Evolutionary conservation across 2,797 vertebrate species (phyloP).

Genomic region (Acanthiza pusilla): DNA sequence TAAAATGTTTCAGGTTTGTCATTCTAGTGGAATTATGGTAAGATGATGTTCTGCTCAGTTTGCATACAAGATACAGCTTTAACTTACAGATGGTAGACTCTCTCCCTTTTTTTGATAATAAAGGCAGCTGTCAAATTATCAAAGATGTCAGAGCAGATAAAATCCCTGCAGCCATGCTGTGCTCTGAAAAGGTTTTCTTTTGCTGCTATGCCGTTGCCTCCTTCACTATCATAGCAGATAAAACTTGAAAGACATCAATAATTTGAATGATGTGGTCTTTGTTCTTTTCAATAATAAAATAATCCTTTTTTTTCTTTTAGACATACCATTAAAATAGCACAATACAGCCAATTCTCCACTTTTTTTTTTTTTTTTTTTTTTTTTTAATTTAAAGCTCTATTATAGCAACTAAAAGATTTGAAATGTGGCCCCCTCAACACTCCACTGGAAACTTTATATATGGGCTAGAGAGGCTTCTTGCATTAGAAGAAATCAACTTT

Average conservation of each 20-base stretch:
- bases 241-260: not conserved
- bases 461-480: not conserved
- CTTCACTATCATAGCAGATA: not conserved
- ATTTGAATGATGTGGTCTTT: conserved; percentile 22
- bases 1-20: not conserved
- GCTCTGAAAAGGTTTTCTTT: conserved; percentile 44
- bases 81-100: not conserved
- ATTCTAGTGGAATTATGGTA: not conserved
- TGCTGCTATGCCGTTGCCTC: not conserved
- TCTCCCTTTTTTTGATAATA: conserved; percentile 13
- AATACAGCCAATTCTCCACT: not conserved
- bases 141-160: conserved; percentile 20
- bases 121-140: conserved; percentile 41
- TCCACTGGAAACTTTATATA: not conserved
- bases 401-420: conserved; percentile 35
- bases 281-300: conserved; percentile 12
- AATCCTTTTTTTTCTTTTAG: not conserved
- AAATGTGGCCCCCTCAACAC: conserved; percentile 4
- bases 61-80: not conserved
- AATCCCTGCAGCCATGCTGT: not conserved
- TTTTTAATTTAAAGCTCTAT: not conserved
- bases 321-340: not conserved
- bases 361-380: not conserved
- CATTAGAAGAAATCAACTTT: not conserved
- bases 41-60: not conserved